Base-by-base conservation (phyloP, 2,113 vertebrate genomes). In the Rhadina sibilatrix region DNA sequence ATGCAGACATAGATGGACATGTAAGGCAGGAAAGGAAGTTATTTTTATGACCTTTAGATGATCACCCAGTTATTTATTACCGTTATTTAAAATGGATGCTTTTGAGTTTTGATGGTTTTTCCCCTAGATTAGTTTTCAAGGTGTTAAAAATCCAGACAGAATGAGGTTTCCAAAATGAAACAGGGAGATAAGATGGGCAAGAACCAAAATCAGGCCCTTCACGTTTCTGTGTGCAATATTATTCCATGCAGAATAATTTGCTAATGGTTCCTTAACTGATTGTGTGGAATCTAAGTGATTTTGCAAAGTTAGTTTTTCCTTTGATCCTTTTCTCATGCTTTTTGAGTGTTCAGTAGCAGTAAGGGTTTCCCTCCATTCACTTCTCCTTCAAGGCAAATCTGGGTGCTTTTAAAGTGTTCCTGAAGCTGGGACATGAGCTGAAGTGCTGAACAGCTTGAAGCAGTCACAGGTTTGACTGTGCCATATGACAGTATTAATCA, bases 51-150 rank as follows among this genome's bases (percentile, higher is more conserved):
- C 47, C 17, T 16, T 35, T 44, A 66, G 30, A 28, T 60, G 23
- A 61, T 75, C 47, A 76, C 52, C 21, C 13, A 31, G 31, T 40
- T 68, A 47, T 12, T 78, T 78, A 59, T 38, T 81, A 47, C 47
- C 16, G 3, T 85, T 88, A 56, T 42, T 47, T 54, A n/a, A 61
- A 80, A 57, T 49, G 1, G 53, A 12, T 72, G 16, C 7, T 64
- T 92, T 82, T 25, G 37, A 4, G 2, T 5, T 90, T 42, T n/a
- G 4, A 17, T 0, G 0, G 13, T 42, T 57, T 37, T 20, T 44
- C 20, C 21, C 21, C 28, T 46, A 12, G n/a, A 19, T 74, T 90
- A 0, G 0, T 86, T 90, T 77, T 42, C 35, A 78, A 17, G 12
- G 13, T 50, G 11, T 77, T 74, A 80, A 85, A 83, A 92, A 38